A percentile compares a stretch with the other conserved stretches of the same genome.
Evolutionary conservation across 2,113 vertebrate genomes (phyloP).

Genomic region (Microcebus murinus): DNA sequence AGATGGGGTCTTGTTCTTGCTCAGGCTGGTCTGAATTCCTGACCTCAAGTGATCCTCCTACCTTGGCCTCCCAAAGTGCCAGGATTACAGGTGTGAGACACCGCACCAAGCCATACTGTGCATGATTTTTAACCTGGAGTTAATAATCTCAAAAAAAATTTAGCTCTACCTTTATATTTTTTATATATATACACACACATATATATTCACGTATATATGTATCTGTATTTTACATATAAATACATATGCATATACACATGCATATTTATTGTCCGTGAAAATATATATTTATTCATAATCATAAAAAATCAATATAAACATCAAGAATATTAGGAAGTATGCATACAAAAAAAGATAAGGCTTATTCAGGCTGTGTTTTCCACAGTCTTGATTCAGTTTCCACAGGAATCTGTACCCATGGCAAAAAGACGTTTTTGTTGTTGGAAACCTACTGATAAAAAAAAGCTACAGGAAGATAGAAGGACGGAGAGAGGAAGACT

Average conservation of each 20-base stretch:
- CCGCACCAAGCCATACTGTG: too few relatives aligned
- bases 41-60: too few relatives aligned
- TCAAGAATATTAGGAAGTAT: conserved; percentile 14
- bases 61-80: too few relatives aligned
- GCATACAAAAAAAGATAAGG: neutral
- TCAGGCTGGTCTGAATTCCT: too few relatives aligned
- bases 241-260: neutral
- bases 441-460: neutral
- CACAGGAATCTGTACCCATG: neutral
- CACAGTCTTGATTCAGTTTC: neutral
- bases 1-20: too few relatives aligned
- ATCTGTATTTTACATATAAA: neutral
- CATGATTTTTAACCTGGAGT: conserved; percentile 19
- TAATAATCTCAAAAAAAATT: conserved; percentile 29
- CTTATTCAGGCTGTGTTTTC: conserved; percentile 3
- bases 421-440: neutral
- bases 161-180: neutral
- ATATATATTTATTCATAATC: conserved; percentile 15
- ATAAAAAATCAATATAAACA: conserved; percentile 12
- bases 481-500: neutral
- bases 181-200: neutral
- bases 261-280: conserved; percentile 13
- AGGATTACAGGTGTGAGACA: too few relatives aligned
- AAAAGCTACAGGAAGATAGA: neutral
- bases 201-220: neutral